phyloP scores from a whole-genome alignment of 64 coral and sea anemone species.

The Stichodactyla helianthus region DNA sequence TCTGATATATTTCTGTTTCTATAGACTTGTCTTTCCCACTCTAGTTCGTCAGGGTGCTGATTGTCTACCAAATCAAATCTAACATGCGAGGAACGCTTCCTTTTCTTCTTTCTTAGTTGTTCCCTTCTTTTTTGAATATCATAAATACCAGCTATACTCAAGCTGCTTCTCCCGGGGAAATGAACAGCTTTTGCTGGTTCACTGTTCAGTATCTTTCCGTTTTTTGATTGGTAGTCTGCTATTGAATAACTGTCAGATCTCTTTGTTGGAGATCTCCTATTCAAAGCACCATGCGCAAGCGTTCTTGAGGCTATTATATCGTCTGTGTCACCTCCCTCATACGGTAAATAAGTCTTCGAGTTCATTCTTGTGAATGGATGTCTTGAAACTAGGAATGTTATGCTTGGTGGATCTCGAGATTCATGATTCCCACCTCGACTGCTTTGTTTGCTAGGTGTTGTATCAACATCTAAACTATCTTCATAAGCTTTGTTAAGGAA shows the following conservation, averaged over 20 bases:
- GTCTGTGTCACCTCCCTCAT: neutral
- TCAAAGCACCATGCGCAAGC: neutral
- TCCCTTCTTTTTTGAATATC: neutral
- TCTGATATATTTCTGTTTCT: neutral
- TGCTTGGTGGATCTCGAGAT: neutral
- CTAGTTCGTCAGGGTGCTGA: neutral
- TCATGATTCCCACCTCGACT: neutral
- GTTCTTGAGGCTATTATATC: neutral
- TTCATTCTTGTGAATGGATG: neutral
- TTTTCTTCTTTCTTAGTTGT: neutral
- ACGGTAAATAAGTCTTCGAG: neutral
- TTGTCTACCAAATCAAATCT: neutral
- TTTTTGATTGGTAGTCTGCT: neutral
- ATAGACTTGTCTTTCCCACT: neutral
- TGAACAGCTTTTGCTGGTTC: neutral
- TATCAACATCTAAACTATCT: neutral
- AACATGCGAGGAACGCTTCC: neutral
- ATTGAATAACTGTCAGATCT: neutral
- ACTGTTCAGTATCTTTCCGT: neutral
- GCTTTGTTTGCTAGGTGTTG: neutral
- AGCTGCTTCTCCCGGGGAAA: neutral
- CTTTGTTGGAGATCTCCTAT: neutral
- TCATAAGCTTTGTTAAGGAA: neutral
- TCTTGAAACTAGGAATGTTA: neutral
- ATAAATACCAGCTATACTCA: neutral